Evolutionary conservation across 2,888 invertebrate genomes (phyloP), one percentile per base, ranked within the genome.

Genomic region (Melanargia galathea): DNA sequence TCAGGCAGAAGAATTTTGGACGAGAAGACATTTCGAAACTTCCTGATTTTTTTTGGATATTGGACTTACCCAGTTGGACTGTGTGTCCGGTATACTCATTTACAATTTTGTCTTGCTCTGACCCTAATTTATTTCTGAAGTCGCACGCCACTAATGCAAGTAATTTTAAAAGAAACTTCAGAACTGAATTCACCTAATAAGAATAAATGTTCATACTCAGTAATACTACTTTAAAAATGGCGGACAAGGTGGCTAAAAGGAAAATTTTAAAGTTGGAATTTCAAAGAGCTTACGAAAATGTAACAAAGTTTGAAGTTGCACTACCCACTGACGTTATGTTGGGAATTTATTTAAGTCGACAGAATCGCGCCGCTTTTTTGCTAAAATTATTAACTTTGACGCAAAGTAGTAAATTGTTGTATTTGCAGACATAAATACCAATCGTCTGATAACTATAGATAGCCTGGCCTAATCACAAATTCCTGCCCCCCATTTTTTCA

Each of bases 161-260:
- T 46, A 45, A 45, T 55, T 55, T 43, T 40, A 40, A 55, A 55
- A 26, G 26, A 40, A 55, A 55, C 24, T 52, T 46, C 52, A 54
- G 52, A 38, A 33, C 45, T 13, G 55, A 48, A 61, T 55, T 45
- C 24, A 24, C 54, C 46, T 54, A 61, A 61, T 54, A 46, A 24
- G 54, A 54, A 54, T 45, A 45, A 61, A 54, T 54, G 22, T 55
- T 52, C 60, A 54, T 45, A 52, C 13, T 38, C 8, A 8, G 8
- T 33, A 38, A 30, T 45, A 30, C 35, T 46, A 60, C 26, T 54
- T 61, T 38, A 61, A 61, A 54, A 61, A 35, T 46, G 45, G 35
- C 54, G 45, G 16, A 54, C 35, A 61, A 61, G 35, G 54, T 61
- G 54, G 60, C 54, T 61, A 61, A 61, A 61, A 61, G 60, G 60